Base-by-base conservation (phyloP, 2,888 invertebrate genomes). In the Dicyrtoma fusca region DNA sequence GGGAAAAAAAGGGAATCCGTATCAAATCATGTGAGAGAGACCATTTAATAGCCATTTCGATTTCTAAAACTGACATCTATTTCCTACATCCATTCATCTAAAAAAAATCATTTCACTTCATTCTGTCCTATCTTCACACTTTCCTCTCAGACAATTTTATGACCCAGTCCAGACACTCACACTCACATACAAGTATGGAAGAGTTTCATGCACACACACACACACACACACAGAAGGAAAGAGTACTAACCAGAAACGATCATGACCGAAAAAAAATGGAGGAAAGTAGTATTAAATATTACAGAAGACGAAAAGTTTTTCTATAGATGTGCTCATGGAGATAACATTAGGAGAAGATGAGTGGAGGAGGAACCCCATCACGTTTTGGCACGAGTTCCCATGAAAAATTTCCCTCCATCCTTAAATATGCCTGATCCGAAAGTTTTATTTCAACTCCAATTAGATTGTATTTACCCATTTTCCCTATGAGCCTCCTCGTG, bases 1-100 rank as follows among this genome's bases (percentile, higher is more conserved):
- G 23, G 51, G 13, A 72, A 72, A 55, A 19, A 47, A 13, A 49
- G 49, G 17, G n/a, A 53, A 53, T 53, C n/a, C 17, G 21, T 21
- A 53, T n/a, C 19, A 17, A 53, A 53, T 34, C 34, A 34, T 34
- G 34, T 34, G 8, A 34, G 34, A 62, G 25, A 13, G 53, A 26
- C 23, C 25, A 23, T 34, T 59, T 59, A 25, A 59, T 59, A 25
- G n/a, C 59, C 59, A 10, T 59, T 25, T 59, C 53, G 19, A 14
- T 53, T 14, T 53, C 53, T 10, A 53, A 34, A 34, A 34, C 34
- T 34, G 34, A 34, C 34, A 34, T 34, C 34, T 34, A 34, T 34
- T 34, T 34, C 34, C 34, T 34, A 34, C 34, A 34, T 34, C 34
- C 34, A 34, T 8, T 34, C 34, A 34, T 34, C 34, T 34, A 34